Conservation (phyloP, 2,113 vertebrate genomes). For the Limnothrissa miodon region DNA sequence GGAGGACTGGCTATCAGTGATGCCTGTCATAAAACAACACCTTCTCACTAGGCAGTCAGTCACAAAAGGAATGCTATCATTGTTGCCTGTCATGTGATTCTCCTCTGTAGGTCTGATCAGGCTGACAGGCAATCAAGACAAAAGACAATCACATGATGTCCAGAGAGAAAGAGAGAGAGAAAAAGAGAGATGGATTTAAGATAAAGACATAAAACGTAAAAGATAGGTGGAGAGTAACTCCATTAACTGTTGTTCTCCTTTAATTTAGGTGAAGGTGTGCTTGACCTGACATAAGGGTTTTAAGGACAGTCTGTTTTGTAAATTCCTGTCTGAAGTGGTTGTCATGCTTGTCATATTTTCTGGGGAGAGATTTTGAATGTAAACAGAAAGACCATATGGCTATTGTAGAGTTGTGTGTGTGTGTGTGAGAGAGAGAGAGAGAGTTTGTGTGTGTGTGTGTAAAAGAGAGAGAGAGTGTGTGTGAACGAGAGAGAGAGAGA, state of each 20-base stretch:
- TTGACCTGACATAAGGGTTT: neutral
- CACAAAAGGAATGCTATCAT: too few species aligned
- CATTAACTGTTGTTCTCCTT: neutral
- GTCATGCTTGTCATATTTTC: neutral
- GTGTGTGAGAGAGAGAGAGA: constrained; percentile 17
- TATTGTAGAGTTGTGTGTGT: neutral
- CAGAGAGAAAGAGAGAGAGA: neutral
- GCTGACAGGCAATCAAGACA: neutral
- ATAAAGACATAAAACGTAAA: neutral
- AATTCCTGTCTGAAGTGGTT: neutral
- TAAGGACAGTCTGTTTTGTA: neutral
- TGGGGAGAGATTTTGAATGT: neutral
- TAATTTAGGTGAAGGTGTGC: neutral
- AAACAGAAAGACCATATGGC: neutral
- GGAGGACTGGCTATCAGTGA: neutral
- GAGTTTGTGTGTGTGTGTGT: constrained; percentile 10
- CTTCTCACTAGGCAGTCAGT: too few species aligned
- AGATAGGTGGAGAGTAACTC: neutral
- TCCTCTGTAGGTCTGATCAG: neutral
- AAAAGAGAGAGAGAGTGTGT: too few species aligned
- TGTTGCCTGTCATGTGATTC: neutral
- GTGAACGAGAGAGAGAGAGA: too few species aligned
- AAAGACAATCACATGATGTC: neutral
- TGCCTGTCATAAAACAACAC: too few species aligned
- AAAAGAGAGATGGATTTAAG: too few species aligned